phyloP scores from a whole-genome alignment of 2,888 invertebrate species.

The Hirtodrosophila histrioides region DNA sequence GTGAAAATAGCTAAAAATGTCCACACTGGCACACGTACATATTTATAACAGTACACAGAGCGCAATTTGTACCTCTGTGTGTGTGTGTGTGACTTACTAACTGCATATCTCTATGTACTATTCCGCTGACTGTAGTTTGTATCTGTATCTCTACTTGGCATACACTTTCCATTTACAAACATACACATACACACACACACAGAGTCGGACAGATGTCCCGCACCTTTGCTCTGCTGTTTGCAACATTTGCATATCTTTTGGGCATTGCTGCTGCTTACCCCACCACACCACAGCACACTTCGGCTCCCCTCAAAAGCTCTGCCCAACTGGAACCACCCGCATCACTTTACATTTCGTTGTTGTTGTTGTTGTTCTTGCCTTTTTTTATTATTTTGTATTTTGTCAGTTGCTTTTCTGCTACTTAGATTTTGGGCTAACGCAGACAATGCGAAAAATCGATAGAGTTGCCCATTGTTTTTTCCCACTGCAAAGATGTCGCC shows the following conservation, averaged over 20 bases:
- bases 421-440: conserved; percentile 71
- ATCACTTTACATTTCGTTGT: conserved; percentile 27
- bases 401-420: conserved; percentile 53
- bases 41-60: conserved; percentile 65
- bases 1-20: too few species aligned
- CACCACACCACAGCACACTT: too few species aligned
- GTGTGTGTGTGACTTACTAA: conserved; percentile 50
- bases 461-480: conserved; percentile 71
- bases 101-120: conserved; percentile 69
- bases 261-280: conserved; percentile 43
- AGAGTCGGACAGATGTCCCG: conserved; percentile 26
- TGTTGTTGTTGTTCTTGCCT: conserved; percentile 11
- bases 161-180: conserved; percentile 74
- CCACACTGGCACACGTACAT: too few species aligned
- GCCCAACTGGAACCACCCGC: conserved; percentile 47
- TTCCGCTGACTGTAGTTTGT: conserved; percentile 38
- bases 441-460: conserved; percentile 79
- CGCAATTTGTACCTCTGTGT: conserved; percentile 35
- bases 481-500: conserved; percentile 60
- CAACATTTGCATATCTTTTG: conserved; percentile 76
- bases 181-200: conserved; percentile 24
- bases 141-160: conserved; percentile 51
- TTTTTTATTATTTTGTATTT: conserved; percentile 21
- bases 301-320: conserved; percentile 9
- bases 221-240: conserved; percentile 52